Percentiles rank a stretch among this genome's conserved stretches.
Conservation (phyloP, 2,888 invertebrate species). For the Spicauda simplicius region DNA sequence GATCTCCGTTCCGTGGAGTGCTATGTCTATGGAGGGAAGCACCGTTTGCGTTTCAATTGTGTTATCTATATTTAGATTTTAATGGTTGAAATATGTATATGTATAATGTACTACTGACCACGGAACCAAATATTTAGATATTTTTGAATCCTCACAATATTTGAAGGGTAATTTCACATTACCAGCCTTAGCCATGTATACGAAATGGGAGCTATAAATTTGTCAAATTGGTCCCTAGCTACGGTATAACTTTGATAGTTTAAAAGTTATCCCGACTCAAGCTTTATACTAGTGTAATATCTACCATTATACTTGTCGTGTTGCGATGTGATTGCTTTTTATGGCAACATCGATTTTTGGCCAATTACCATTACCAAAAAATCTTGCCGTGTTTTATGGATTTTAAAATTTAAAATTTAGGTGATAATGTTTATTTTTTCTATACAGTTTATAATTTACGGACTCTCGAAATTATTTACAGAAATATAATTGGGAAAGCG, state of each 20-base stretch:
- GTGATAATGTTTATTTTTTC: conserved; percentile 21
- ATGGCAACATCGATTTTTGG: conserved; percentile 25
- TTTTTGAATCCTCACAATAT: conserved; percentile 54
- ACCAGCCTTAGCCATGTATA: conserved; percentile 90
- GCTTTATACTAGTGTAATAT: conserved; percentile 77
- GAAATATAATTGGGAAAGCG: conserved; percentile 41
- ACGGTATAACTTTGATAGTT: conserved; percentile 63
- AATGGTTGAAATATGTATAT: conserved; percentile 32
- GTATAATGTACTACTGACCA: conserved; percentile 44
- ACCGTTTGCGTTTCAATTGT: conserved; percentile 41
- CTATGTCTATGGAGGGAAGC: conserved; percentile 19
- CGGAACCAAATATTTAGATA: conserved; percentile 48
- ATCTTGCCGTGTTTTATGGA: conserved; percentile 25
- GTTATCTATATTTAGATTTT: conserved; percentile 42
- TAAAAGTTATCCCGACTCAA: conserved; percentile 70
- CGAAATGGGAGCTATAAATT: conserved; percentile 79
- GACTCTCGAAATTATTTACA: conserved; percentile 8
- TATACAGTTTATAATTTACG: conserved; percentile 10
- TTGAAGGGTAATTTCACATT: conserved; percentile 75
- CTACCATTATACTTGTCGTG: conserved; percentile 55
- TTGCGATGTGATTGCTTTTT: conserved; percentile 54
- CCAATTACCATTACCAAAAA: conserved; percentile 1
- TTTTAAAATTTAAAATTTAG: conserved; percentile 23
- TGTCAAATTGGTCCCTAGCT: conserved; percentile 71
- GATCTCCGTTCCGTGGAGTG: conserved; percentile 37